Evolutionary conservation across 2,888 invertebrate genomes (phyloP).

Genomic region (Standfussiana lucernea): DNA sequence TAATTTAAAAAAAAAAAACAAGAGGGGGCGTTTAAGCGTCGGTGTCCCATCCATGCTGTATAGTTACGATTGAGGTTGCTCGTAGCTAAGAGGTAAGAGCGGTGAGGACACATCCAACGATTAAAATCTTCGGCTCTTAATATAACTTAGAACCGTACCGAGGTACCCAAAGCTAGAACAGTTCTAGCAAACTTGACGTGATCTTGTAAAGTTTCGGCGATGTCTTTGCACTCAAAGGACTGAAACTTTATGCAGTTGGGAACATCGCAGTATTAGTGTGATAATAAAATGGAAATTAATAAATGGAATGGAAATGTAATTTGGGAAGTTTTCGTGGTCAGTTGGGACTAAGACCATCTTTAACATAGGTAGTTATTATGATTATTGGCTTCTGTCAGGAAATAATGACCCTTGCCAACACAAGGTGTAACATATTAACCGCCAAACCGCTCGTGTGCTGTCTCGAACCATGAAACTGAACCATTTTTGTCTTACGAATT

Average conservation of each 20-base stretch:
- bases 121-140: not conserved
- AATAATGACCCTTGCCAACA: not conserved
- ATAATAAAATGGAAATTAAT: not conserved
- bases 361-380: not conserved
- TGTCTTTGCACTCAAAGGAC: slow-evolving; percentile 23
- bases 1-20: no score
- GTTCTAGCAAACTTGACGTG: slow-evolving; percentile 13
- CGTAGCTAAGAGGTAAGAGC: no score
- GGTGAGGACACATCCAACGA: not conserved
- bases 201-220: slow-evolving; percentile 25
- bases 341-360: slow-evolving; percentile 1
- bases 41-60: no score
- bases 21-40: no score
- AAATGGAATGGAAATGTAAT: slow-evolving; percentile 8
- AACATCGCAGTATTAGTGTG: slow-evolving; percentile 18
- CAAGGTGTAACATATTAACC: not conserved
- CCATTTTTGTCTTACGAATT: not conserved
- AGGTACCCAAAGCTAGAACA: not conserved
- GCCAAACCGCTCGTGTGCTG: not conserved
- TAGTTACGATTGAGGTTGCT: no score
- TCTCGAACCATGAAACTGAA: not conserved
- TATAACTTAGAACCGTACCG: not conserved
- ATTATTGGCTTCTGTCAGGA: not conserved
- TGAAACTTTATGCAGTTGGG: slow-evolving; percentile 23
- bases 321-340: not conserved